Percentiles rank a stretch among this genome's conserved stretches.
Evolutionary conservation across 2,113 vertebrate genomes (phyloP).

Genomic region (Paradoxurus hermaphroditus): DNA sequence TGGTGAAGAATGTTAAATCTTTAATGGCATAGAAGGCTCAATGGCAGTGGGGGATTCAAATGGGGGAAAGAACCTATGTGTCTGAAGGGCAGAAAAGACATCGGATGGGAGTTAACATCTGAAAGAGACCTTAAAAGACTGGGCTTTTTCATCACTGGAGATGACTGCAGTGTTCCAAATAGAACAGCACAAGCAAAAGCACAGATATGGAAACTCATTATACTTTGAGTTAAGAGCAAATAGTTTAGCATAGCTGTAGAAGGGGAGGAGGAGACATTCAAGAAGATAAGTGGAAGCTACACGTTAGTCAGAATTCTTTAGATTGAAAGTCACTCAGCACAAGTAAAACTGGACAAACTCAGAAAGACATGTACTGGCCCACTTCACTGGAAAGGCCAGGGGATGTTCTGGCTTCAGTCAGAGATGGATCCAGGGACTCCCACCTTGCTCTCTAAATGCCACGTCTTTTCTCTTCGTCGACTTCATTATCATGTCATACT

Average conservation of each 20-base stretch:
- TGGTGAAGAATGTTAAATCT: background rate
- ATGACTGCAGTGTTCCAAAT: background rate
- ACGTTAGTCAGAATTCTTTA: background rate
- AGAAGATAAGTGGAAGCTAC: background rate
- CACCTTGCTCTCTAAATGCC: background rate
- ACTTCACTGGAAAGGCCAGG: background rate
- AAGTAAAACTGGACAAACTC: background rate
- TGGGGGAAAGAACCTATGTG: background rate
- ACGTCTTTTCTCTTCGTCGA: background rate
- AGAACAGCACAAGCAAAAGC: background rate
- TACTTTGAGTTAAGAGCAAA: background rate
- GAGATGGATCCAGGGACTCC: background rate
- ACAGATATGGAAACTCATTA: background rate
- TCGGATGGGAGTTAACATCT: background rate
- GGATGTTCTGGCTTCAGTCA: background rate
- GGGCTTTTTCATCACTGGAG: background rate
- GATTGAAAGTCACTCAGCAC: background rate
- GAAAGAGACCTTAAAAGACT: background rate
- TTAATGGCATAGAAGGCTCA: background rate
- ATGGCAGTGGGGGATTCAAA: background rate
- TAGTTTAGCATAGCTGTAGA: background rate
- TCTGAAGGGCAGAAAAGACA: background rate
- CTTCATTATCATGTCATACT: background rate
- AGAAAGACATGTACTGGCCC: background rate
- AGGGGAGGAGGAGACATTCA: background rate